A percentile compares a stretch with the other conserved stretches of the same genome.
Evolutionary conservation across 2,113 vertebrate species (phyloP).

Genomic region (Uria aalge): DNA sequence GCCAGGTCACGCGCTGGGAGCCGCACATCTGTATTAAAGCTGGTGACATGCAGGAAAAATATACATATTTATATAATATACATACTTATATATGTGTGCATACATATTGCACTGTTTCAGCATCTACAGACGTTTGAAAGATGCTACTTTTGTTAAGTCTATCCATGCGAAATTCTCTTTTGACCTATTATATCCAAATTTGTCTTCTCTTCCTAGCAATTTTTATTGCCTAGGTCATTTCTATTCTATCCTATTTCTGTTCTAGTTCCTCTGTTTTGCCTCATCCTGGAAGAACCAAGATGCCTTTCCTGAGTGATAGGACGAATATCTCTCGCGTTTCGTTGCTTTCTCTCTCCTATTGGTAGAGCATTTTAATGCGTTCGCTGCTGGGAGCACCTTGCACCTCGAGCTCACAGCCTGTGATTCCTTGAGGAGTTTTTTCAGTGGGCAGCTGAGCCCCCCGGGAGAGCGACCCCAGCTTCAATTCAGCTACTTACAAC

Average conservation of each 20-base stretch:
- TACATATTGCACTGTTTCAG: background rate
- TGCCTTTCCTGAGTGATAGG: background rate
- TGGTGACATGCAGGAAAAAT: background rate
- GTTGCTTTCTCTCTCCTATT: background rate
- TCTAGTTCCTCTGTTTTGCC: background rate
- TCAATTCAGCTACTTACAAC: background rate
- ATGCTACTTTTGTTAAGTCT: background rate
- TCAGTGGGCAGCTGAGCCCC: background rate
- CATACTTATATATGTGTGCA: background rate
- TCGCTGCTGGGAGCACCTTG: background rate
- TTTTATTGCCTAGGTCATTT: background rate
- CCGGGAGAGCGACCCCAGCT: background rate
- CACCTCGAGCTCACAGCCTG: background rate
- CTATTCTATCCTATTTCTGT: background rate
- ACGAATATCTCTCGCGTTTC: background rate
- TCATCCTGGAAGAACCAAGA: background rate
- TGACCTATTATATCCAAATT: background rate
- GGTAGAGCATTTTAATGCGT: background rate
- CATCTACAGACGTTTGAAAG: background rate
- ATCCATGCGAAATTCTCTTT: background rate
- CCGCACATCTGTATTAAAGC: background rate
- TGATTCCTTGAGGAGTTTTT: background rate
- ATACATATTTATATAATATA: background rate
- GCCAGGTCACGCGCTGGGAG: background rate
- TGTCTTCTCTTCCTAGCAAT: background rate